Evolutionary conservation across 2,113 vertebrate genomes (phyloP).

Genomic region (Sisor rabdophorus): DNA sequence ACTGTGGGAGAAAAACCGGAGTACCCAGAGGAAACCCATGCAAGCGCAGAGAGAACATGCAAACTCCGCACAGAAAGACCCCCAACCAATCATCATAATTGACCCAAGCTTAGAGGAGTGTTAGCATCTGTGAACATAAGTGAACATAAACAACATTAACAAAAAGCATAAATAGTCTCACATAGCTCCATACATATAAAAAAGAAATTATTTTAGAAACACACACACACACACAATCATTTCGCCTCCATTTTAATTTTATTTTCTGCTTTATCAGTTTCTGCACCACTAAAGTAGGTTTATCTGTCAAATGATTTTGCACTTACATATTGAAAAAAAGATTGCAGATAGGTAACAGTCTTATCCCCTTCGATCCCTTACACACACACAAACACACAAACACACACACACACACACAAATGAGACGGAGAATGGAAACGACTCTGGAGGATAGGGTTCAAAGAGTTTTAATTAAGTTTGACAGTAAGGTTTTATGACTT

Average conservation of each 20-base stretch:
- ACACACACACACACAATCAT: not conserved
- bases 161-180: not conserved
- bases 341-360: conserved; percentile 15
- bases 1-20: no score
- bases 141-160: not conserved
- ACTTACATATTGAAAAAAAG: not conserved
- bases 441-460: not conserved
- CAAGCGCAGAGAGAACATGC: no score
- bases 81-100: not conserved
- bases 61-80: no score
- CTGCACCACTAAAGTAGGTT: not conserved
- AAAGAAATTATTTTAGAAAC: not conserved
- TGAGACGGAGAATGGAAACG: not conserved
- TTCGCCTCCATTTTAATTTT: not conserved
- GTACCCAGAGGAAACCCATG: no score
- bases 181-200: not conserved
- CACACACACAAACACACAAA: no score
- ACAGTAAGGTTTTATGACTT: not conserved
- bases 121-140: conserved; percentile 11
- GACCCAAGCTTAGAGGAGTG: not conserved
- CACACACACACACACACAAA: no score
- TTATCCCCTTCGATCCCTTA: not conserved
- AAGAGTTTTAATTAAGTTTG: not conserved
- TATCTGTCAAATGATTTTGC: not conserved
- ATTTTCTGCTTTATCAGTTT: conserved; percentile 23